Evolutionary conservation across 2,113 vertebrate species (phyloP), one percentile per base, ranked within the genome.

Genomic region (Calidris pygmaea): DNA sequence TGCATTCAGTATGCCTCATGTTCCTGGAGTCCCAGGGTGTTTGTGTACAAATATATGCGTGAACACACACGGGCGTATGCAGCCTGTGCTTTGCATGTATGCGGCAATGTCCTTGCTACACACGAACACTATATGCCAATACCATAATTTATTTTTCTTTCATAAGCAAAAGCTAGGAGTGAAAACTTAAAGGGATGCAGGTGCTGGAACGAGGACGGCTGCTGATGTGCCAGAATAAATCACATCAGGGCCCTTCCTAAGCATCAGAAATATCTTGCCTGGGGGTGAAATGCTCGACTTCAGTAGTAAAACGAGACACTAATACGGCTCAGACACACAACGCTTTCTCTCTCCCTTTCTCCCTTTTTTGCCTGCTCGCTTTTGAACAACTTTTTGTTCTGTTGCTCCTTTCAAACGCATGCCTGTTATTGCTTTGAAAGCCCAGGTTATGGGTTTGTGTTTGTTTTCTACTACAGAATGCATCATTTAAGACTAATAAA

Each of bases 401-500:
- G 1, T 43, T 21, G 24, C 74, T 91, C 74, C 67, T 89, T 82
- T 88, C 86, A 71, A 89, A 78, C 11, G 2, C 56, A 7, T 2
- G 1, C 35, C 88, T 52, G 88, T 70, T 62, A 70, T 29, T 21
- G 10, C 78, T 94, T 89, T 95, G 94, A 92, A 95, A 92, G 87
- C 39, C 62, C 77, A 87, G 62, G 92, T 96, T 95, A 82, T 7
- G 59, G 45, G 39, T 58, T 81, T 93, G 73, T 87, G 63, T 97
- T 96, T 94, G 93, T 95, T 97, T 96, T 91, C 86, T 72, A 70
- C 66, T 85, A 96, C 95, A 94, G 92, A 96, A 95, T 87, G 88
- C 92, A 92, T 77, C 95, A 77, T 96, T 97, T 96, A 95, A 90
- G 77, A 77, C 85, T 92, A 76, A 97, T 97, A 93, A 95, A 95